A percentile compares a stretch with the other conserved stretches of the same genome.
phyloP scores from a whole-genome alignment of 2,888 invertebrate species.

The Eupithecia abbreviata region DNA sequence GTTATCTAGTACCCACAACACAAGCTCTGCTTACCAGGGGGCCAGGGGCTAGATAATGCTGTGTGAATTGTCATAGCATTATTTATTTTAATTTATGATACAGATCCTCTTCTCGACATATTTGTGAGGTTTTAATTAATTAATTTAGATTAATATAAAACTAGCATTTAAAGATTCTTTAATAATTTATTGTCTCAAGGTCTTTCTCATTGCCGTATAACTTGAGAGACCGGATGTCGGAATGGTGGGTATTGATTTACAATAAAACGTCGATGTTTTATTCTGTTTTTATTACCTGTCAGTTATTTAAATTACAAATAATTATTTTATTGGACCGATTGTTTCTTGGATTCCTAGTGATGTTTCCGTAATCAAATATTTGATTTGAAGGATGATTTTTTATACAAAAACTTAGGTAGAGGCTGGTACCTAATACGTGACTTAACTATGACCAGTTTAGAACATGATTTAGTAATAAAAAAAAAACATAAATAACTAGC shows the following conservation, averaged over 20 bases:
- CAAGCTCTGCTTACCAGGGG: too few species aligned
- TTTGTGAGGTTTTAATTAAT: neutral
- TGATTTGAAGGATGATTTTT: conserved; percentile 6
- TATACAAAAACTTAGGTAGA: conserved; percentile 15
- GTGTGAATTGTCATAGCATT: too few species aligned
- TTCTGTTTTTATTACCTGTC: neutral
- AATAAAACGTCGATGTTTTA: neutral
- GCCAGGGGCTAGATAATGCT: too few species aligned
- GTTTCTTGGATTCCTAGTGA: neutral
- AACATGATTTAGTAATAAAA: too few species aligned
- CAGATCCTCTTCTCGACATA: neutral
- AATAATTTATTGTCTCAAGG: conserved; percentile 17
- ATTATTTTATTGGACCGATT: conserved; percentile 2
- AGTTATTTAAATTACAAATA: neutral
- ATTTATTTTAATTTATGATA: neutral
- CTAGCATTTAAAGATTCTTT: neutral
- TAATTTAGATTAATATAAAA: neutral
- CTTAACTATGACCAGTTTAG: too few species aligned
- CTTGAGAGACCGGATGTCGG: conserved; percentile 10
- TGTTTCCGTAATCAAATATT: conserved; percentile 12
- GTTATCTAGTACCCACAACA: too few species aligned
- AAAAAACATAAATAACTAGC: too few species aligned
- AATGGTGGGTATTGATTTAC: conserved; percentile 3
- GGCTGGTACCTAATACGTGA: too few species aligned
- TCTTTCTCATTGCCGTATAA: neutral